Percentiles rank a stretch among this genome's conserved stretches.
These are phyloP conservation scores for Amphiprion percula DNA, from an alignment of 2,113 vertebrate genomes.

Conservation along the genomic window DNA sequence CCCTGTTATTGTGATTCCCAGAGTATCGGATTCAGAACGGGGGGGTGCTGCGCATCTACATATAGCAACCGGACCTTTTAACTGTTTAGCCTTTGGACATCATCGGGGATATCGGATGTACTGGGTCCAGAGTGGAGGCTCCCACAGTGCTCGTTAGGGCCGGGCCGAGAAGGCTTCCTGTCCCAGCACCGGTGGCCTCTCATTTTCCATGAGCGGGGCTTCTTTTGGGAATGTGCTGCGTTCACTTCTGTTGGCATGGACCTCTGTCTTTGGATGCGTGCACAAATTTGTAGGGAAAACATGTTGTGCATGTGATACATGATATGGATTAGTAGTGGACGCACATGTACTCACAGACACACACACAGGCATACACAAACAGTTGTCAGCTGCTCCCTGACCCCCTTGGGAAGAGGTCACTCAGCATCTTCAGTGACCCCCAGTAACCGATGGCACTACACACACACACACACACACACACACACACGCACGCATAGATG, in stretches of 20 bases:
- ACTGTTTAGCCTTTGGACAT: conserved; percentile 82
- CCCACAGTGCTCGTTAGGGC: conserved; percentile 78
- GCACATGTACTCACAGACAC: conserved; percentile 26
- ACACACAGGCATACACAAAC: conserved; percentile 32
- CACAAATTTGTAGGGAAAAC: conserved; percentile 68
- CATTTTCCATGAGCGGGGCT: conserved; percentile 66
- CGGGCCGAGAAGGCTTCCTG: conserved; percentile 69
- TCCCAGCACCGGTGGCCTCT: conserved; percentile 69
- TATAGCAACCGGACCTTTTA: conserved; percentile 81
- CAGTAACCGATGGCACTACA: conserved; percentile 21
- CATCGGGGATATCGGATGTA: conserved; percentile 78
- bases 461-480: background rate
- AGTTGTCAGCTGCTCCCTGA: conserved; percentile 76
- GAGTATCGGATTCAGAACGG: conserved; percentile 76
- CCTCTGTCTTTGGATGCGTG: conserved; percentile 48
- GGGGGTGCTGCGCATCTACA: conserved; percentile 74
- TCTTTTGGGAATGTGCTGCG: conserved; percentile 74
- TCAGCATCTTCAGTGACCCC: conserved; percentile 70
- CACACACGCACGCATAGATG: conserved; percentile 7
- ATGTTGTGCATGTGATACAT: conserved; percentile 70
- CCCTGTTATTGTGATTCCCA: conserved; percentile 78
- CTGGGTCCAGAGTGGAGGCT: conserved; percentile 68
- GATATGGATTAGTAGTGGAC: conserved; percentile 69
- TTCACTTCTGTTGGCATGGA: conserved; percentile 55
- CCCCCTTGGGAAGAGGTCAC: conserved; percentile 69